phyloP scores from a whole-genome alignment of 2,797 vertebrate species.

The Falco peregrinus region DNA sequence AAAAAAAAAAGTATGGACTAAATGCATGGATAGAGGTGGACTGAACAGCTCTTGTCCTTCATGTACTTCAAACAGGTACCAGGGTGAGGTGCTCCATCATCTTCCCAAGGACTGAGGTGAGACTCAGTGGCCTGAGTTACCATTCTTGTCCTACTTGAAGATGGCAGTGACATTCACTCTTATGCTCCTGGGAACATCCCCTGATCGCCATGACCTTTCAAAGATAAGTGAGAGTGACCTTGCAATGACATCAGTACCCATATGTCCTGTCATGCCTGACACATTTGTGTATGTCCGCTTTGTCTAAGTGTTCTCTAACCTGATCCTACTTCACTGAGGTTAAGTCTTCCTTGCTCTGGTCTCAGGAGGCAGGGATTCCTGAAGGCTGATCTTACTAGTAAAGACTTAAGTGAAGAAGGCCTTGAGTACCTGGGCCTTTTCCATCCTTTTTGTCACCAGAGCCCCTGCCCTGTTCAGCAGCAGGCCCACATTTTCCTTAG shows the following conservation, averaged over 20 bases:
- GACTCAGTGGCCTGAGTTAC: background rate
- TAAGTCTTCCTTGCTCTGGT: too few species aligned
- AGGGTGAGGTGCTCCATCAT: background rate
- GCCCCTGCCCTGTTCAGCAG: background rate
- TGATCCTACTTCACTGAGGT: too few species aligned
- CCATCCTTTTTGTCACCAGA: background rate
- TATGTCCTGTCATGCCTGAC: too few species aligned
- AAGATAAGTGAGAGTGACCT: background rate
- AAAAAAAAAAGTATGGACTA: too few species aligned
- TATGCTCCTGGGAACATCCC: too few species aligned
- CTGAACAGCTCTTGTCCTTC: background rate
- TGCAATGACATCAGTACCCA: background rate
- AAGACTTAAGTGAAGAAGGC: background rate
- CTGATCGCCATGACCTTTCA: too few species aligned
- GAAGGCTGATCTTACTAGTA: too few species aligned
- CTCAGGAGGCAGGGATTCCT: too few species aligned
- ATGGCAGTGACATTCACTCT: too few species aligned
- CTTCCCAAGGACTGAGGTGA: background rate
- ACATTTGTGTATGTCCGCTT: rapidly evolving
- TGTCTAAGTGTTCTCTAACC: background rate
- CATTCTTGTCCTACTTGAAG: too few species aligned
- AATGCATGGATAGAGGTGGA: background rate
- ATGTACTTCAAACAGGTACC: background rate
- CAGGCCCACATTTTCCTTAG: too few species aligned
- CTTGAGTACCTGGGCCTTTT: background rate